phyloP scores from a whole-genome alignment of 2,113 vertebrate species.

The Mugil cephalus region DNA sequence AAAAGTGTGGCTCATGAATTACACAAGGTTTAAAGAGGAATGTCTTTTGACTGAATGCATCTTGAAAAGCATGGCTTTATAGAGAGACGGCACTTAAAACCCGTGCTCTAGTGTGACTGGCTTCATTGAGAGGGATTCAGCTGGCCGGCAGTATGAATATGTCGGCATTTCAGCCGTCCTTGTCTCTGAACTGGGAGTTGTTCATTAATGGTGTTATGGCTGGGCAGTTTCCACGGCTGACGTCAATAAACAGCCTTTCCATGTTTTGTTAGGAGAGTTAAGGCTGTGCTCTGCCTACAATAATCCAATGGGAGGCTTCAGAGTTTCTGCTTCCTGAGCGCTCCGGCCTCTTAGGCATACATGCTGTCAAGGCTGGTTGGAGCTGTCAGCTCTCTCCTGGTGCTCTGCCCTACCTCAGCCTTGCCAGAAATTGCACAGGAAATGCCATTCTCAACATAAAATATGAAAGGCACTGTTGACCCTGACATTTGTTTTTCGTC shows the following conservation, averaged over 20 bases:
- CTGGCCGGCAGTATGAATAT: constrained; percentile 3
- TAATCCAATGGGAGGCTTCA: constrained; percentile 27
- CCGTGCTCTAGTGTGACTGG: constrained; percentile 10
- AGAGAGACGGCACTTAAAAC: constrained; percentile 34
- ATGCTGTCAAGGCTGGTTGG: constrained; percentile 37
- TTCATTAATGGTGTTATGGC: not conserved
- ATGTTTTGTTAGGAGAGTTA: constrained; percentile 13
- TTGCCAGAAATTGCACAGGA: not conserved
- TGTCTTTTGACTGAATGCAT: constrained; percentile 57
- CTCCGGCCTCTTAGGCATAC: constrained; percentile 20
- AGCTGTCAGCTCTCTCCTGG: constrained; percentile 27
- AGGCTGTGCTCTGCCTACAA: not conserved
- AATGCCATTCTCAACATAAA: constrained; percentile 14
- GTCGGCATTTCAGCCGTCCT: constrained; percentile 17
- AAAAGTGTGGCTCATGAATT: constrained; percentile 52
- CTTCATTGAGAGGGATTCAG: constrained; percentile 43
- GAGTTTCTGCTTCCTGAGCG: constrained; percentile 29
- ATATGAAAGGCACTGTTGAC: not conserved
- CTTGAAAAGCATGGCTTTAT: constrained; percentile 51
- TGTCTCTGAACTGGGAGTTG: not conserved
- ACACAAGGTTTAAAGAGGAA: constrained; percentile 54
- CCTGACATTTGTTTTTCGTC: not conserved
- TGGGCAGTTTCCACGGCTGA: constrained; percentile 28
- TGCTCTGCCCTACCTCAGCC: not conserved
- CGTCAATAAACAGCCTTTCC: constrained; percentile 14